These are phyloP conservation scores for Lucifuga dentata DNA, from an alignment of 2,113 vertebrate species.

Conservation along the genomic window DNA sequence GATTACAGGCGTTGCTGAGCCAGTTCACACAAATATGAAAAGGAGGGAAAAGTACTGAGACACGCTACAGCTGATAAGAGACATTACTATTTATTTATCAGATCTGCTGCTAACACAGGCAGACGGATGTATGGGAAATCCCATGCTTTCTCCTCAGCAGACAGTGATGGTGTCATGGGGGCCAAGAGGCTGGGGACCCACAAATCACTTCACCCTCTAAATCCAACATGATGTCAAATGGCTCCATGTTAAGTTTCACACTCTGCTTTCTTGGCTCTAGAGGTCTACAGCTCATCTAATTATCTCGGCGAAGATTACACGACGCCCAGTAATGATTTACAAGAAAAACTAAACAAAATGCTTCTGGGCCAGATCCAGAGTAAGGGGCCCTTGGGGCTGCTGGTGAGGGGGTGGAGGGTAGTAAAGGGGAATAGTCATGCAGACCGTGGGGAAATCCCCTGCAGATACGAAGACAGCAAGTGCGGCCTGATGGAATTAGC, in stretches of 20 bases:
- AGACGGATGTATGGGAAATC: constrained; percentile 71
- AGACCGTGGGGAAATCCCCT: constrained; percentile 76
- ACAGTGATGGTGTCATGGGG: constrained; percentile 59
- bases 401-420: constrained; percentile 51
- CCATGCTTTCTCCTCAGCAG: constrained; percentile 53
- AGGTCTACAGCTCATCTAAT: constrained; percentile 44
- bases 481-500: constrained; percentile 48
- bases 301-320: constrained; percentile 42
- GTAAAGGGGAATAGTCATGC: constrained; percentile 58
- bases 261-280: constrained; percentile 55
- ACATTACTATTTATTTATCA: constrained; percentile 60
- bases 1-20: constrained; percentile 15
- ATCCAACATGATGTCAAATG: constrained; percentile 37
- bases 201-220: constrained; percentile 66
- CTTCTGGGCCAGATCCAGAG: constrained; percentile 49
- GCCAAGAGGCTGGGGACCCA: constrained; percentile 58
- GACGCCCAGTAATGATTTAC: constrained; percentile 45
- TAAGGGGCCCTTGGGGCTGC: constrained; percentile 45
- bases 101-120: constrained; percentile 42
- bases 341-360: constrained; percentile 46
- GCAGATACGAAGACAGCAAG: constrained; percentile 60
- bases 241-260: constrained; percentile 67
- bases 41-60: constrained; percentile 23
- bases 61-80: constrained; percentile 46
- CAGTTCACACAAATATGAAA: constrained; percentile 46